phyloP scores from a whole-genome alignment of 1,140 invertebrate species.

The Platyura marginata region DNA sequence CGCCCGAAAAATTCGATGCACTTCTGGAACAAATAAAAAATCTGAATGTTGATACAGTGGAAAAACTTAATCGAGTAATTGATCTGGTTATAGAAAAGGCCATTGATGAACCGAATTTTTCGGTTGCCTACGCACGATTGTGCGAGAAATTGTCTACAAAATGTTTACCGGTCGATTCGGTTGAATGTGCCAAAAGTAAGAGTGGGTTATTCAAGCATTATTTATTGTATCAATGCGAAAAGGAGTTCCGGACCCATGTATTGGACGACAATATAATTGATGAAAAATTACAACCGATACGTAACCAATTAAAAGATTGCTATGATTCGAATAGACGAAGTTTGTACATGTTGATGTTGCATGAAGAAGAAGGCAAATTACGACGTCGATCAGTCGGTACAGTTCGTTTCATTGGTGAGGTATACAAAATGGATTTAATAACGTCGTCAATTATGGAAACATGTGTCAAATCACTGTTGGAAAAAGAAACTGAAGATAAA shows the following conservation, averaged over 20 bases:
- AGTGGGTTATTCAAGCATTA: constrained; percentile 19
- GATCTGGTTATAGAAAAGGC: constrained; percentile 89
- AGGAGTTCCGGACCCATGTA: constrained; percentile 20
- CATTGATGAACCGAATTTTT: constrained; percentile 84
- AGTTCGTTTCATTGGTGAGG: constrained; percentile 64
- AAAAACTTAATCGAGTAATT: constrained; percentile 66
- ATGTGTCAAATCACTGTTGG: constrained; percentile 66
- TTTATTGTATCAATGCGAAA: constrained; percentile 20
- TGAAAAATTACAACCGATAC: constrained; percentile 33
- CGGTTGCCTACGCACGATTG: constrained; percentile 74
- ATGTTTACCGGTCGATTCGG: constrained; percentile 9
- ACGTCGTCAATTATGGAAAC: constrained; percentile 75
- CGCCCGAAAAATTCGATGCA: constrained; percentile 78
- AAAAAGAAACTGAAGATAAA: constrained; percentile 62
- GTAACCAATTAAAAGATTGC: constrained; percentile 17
- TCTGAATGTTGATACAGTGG: constrained; percentile 62
- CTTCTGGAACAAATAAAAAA: constrained; percentile 57
- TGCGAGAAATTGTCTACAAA: constrained; percentile 38
- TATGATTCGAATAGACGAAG: constrained; percentile 30
- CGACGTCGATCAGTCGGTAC: constrained; percentile 71
- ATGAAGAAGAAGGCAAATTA: constrained; percentile 57
- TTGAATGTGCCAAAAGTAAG: constrained; percentile 32
- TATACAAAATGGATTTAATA: constrained; percentile 84
- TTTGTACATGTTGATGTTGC: constrained; percentile 19
- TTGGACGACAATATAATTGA: constrained; percentile 33